A percentile compares a stretch with the other conserved stretches of the same genome.
phyloP scores from a whole-genome alignment of 1,140 invertebrate species.

The Diachasma alloeum region DNA sequence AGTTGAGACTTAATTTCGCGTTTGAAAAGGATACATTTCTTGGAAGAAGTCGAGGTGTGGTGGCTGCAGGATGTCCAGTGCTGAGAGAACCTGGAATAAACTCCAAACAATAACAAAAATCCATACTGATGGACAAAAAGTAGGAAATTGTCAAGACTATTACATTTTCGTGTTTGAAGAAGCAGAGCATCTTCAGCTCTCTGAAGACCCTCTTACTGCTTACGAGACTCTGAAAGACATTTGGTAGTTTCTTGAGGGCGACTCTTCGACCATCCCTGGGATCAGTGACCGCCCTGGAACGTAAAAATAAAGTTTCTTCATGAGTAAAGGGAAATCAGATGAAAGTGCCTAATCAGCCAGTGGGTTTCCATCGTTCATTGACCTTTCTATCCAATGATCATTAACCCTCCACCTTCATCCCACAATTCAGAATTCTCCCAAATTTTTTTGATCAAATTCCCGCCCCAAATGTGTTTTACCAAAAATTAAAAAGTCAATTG shows the following conservation, averaged over 20 bases:
- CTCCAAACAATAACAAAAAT: constrained; percentile 67
- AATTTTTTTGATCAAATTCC: no score
- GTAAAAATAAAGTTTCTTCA: not conserved
- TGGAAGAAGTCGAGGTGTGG: constrained; percentile 98
- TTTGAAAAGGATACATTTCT: constrained; percentile 96
- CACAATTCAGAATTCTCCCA: no score
- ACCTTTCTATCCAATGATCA: no score
- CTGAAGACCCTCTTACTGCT: constrained; percentile 96
- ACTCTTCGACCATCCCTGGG: constrained; percentile 97
- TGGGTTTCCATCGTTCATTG: no score
- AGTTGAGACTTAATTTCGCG: not conserved
- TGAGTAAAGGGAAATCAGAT: not conserved
- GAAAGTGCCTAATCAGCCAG: no score
- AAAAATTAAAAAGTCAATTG: no score
- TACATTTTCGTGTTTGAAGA: constrained; percentile 99
- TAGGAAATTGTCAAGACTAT: constrained; percentile 62
- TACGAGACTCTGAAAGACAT: constrained; percentile 99
- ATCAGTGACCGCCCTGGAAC: constrained; percentile 97
- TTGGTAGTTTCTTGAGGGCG: constrained; percentile 99
- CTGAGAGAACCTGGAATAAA: constrained; percentile 85
- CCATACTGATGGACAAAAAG: not conserved
- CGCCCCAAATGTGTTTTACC: no score
- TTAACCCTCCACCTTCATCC: no score
- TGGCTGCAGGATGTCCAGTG: constrained; percentile 94
- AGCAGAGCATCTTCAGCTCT: constrained; percentile 98